phyloP scores from a whole-genome alignment of 23 tunicate genomes.

The Trididemnum clinides region DNA sequence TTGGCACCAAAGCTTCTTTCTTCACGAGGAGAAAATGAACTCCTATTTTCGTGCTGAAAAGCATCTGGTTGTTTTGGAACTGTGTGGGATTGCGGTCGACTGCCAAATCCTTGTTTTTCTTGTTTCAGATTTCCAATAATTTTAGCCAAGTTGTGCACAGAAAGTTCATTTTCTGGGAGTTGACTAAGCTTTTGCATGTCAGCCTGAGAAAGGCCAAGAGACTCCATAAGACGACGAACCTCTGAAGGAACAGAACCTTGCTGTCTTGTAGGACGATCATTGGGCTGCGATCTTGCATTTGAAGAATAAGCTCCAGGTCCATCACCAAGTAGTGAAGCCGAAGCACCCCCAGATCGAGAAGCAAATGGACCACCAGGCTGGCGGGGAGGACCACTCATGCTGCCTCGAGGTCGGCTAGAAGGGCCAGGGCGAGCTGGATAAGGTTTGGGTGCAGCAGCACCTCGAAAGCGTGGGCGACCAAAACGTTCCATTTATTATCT shows the following conservation, averaged over 20 bases:
- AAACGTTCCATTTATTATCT: constrained; percentile 53
- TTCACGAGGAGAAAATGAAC: constrained; percentile 2
- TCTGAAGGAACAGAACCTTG: constrained; percentile 25
- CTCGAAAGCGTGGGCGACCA: constrained; percentile 42
- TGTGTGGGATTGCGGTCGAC: background rate
- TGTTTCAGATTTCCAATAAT: constrained; percentile 41
- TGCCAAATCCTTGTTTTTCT: background rate
- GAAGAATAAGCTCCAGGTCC: background rate
- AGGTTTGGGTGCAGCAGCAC: constrained; percentile 24
- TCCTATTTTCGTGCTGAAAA: background rate
- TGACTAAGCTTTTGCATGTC: constrained; percentile 74
- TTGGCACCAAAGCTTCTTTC: background rate
- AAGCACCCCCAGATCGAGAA: background rate
- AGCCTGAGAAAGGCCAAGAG: constrained; percentile 56
- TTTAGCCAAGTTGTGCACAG: constrained; percentile 50
- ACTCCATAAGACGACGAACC: constrained; percentile 54
- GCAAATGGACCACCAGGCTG: background rate
- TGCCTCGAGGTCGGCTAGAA: background rate
- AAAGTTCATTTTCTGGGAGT: constrained; percentile 61
- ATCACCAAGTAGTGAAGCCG: background rate
- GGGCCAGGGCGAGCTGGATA: constrained; percentile 9
- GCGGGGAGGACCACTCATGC: constrained; percentile 1
- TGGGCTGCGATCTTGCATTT: background rate
- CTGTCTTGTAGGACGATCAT: background rate
- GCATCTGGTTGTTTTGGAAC: background rate